Percentiles rank a stretch among this genome's conserved stretches.
These are phyloP conservation scores for Paramisgurnus dabryanus DNA, from an alignment of 2,113 vertebrate genomes.

Conservation along the genomic window DNA sequence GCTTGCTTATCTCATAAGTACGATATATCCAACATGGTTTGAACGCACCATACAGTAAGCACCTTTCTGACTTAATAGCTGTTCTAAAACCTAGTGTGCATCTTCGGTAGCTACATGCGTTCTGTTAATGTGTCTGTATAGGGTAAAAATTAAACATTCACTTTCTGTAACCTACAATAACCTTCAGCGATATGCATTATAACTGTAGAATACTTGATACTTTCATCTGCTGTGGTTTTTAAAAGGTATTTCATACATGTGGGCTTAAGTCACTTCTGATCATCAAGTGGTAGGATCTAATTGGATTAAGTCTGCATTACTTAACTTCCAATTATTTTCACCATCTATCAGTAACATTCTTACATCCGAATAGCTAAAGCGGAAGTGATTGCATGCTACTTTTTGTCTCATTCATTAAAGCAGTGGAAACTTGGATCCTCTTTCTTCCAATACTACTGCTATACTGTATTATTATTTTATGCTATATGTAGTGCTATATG, in stretches of 20 bases:
- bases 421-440: slow-evolving; percentile 46
- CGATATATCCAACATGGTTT: no score
- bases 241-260: background rate
- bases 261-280: slow-evolving; percentile 23
- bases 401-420: slow-evolving; percentile 39
- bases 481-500: background rate
- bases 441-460: slow-evolving; percentile 48
- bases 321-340: slow-evolving; percentile 28
- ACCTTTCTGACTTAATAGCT: slow-evolving; percentile 61
- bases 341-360: slow-evolving; percentile 40
- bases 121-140: slow-evolving; percentile 4
- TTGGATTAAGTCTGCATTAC: background rate
- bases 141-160: background rate
- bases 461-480: slow-evolving; percentile 2
- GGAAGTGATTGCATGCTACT: slow-evolving; percentile 42
- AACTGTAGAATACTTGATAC: background rate
- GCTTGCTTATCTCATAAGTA: no score
- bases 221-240: background rate
- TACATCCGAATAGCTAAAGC: slow-evolving; percentile 41
- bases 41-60: slow-evolving; percentile 55
- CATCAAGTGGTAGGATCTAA: background rate
- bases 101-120: no score
- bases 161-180: background rate
- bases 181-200: no score
- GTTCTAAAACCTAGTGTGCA: background rate